Evolutionary conservation across 2,113 vertebrate genomes (phyloP).

Genomic region (Tachycineta bicolor): DNA sequence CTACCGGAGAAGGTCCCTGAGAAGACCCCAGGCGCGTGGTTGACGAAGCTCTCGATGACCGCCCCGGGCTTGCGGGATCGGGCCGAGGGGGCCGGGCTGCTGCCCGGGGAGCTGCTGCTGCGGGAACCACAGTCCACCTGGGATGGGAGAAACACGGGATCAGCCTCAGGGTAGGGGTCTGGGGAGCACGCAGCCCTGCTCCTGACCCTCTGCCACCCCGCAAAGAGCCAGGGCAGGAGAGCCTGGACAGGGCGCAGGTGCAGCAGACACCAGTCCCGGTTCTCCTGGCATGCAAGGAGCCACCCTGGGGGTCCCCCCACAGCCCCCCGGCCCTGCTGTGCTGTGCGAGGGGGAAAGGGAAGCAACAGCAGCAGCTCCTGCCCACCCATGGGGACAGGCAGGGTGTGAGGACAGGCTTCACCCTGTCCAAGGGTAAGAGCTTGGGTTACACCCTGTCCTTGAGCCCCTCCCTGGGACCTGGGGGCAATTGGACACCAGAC

Average conservation of each 20-base stretch:
- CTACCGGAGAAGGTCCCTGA: constrained; percentile 96
- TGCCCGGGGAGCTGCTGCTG: constrained; percentile 61
- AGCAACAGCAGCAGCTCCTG: not conserved
- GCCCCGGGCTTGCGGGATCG: constrained; percentile 92
- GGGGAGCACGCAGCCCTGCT: not conserved
- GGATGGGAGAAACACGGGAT: rapidly evolving
- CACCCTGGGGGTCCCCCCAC: rapidly evolving
- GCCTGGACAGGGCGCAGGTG: no score
- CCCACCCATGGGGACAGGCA: not conserved
- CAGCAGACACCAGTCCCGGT: not conserved
- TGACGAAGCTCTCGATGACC: constrained; percentile 95
- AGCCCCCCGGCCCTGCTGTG: not conserved
- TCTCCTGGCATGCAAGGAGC: not conserved
- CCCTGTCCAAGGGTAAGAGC: not conserved
- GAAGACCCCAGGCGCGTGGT: constrained; percentile 95
- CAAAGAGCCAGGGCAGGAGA: not conserved
- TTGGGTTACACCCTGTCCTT: not conserved
- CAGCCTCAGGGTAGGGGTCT: not conserved
- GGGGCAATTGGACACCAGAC: not conserved
- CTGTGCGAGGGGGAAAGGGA: rapidly evolving
- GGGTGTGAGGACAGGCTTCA: not conserved
- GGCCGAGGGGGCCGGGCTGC: constrained; percentile 65
- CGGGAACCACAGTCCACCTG: constrained; percentile 84
- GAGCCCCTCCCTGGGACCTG: not conserved
- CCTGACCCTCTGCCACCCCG: not conserved